These are phyloP conservation scores for Pedionomus torquatus DNA, from an alignment of 2,113 vertebrate genomes.

Conservation along the genomic window DNA sequence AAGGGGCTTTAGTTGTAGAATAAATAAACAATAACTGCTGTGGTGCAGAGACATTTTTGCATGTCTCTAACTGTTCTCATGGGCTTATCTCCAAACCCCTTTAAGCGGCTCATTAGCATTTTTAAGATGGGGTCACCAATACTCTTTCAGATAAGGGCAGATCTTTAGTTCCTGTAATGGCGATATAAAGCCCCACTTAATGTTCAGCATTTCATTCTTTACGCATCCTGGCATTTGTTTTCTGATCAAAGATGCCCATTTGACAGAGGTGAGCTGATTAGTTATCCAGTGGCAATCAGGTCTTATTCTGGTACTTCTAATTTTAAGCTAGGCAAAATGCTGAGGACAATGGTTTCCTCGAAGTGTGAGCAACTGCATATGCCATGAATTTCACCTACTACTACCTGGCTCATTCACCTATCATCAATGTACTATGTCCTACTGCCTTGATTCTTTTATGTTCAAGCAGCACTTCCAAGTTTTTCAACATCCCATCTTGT, in stretches of 20 bases:
- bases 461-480: neutral
- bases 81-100: slow-evolving; percentile 19
- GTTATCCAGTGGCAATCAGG: neutral
- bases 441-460: neutral
- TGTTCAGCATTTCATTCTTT: neutral
- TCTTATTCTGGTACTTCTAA: neutral
- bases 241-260: neutral
- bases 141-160: neutral
- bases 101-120: neutral
- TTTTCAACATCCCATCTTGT: neutral
- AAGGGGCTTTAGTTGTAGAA: neutral
- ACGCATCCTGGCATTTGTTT: neutral
- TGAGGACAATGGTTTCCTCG: neutral
- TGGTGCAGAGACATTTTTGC: neutral
- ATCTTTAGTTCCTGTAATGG: neutral
- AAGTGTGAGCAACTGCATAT: neutral
- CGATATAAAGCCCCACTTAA: accelerated
- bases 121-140: neutral
- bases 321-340: neutral
- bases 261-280: neutral
- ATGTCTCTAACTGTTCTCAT: slow-evolving; percentile 43
- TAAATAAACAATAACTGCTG: slow-evolving; percentile 25
- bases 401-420: neutral
- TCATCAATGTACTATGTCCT: neutral
- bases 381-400: neutral